These are phyloP conservation scores for Gasterosteus aculeatus DNA, from an alignment of 2,113 vertebrate species.

Conservation along the genomic window DNA sequence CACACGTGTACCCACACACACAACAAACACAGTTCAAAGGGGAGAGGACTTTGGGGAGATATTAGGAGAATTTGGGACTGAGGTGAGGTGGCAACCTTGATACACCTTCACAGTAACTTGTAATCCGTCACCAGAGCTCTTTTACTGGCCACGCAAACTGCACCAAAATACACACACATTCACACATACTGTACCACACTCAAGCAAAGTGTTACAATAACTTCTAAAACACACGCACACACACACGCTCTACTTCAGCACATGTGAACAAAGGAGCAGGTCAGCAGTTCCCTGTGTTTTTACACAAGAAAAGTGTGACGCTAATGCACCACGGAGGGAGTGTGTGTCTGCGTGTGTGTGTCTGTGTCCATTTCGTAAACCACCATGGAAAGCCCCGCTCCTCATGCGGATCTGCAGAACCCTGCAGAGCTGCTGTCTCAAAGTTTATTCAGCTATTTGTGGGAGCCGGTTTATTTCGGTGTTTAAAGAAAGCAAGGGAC, in stretches of 20 bases:
- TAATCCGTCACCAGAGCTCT: conserved; percentile 60
- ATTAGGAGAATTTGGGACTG: conserved; percentile 48
- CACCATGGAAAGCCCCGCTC: conserved; percentile 68
- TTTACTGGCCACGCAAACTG: conserved; percentile 44
- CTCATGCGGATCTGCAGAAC: conserved; percentile 52
- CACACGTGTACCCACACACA: conserved; percentile 31
- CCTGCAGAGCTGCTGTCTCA: conserved; percentile 65
- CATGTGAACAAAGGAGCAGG: conserved; percentile 56
- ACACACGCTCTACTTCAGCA: conserved; percentile 24
- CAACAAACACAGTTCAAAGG: conserved; percentile 28
- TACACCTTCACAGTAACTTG: conserved; percentile 47
- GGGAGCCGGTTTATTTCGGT: conserved; percentile 39
- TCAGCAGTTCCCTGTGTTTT: conserved; percentile 58
- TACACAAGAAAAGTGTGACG: conserved; percentile 67
- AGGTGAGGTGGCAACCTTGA: conserved; percentile 65
- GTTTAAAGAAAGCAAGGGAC: conserved; percentile 37
- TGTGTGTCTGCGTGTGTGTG: conserved; percentile 31
- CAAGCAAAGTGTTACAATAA: conserved; percentile 21
- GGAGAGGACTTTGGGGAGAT: conserved; percentile 51
- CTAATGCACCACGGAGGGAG: conserved; percentile 39
- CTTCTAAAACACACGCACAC: conserved; percentile 32
- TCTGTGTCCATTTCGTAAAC: conserved; percentile 52
- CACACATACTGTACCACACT: conserved; percentile 33
- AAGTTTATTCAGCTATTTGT: conserved; percentile 70
- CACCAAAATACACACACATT: conserved; percentile 50